A percentile compares a stretch with the other conserved stretches of the same genome.
These are phyloP conservation scores for Hydropsyche tenuis DNA, from an alignment of 1,140 invertebrate genomes.

Conservation along the genomic window DNA sequence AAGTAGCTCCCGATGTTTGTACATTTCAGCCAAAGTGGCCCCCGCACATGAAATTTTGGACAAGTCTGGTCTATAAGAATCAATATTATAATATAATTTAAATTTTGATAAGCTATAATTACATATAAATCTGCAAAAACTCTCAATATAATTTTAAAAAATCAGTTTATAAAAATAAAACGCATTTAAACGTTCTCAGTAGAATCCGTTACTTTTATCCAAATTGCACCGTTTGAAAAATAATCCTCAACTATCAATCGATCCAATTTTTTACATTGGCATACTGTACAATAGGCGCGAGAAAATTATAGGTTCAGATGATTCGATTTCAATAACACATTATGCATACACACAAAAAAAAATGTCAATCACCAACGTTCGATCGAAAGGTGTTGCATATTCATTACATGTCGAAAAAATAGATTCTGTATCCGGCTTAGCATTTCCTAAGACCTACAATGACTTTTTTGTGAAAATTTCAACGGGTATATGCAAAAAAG, in stretches of 20 bases:
- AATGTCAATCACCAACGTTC: conserved; percentile 42
- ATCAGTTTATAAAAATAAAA: neutral
- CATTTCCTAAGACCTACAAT: conserved; percentile 4
- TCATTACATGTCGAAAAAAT: conserved; percentile 31
- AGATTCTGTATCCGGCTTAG: neutral
- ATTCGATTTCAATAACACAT: neutral
- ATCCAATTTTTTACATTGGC: too few relatives aligned
- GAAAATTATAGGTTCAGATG: conserved; percentile 43
- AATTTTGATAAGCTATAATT: too few relatives aligned
- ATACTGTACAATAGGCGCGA: conserved; percentile 25
- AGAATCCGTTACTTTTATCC: neutral
- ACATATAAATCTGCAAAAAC: neutral
- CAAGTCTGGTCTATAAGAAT: too few relatives aligned
- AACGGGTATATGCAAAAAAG: conserved; percentile 26
- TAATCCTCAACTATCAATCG: too few relatives aligned
- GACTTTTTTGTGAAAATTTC: neutral
- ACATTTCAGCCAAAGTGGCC: too few relatives aligned
- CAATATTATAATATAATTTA: too few relatives aligned
- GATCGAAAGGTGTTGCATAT: conserved; percentile 48
- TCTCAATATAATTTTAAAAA: neutral
- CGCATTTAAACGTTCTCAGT: neutral
- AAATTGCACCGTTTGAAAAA: neutral
- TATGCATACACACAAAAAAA: conserved; percentile 8
- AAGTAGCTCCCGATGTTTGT: too few relatives aligned
- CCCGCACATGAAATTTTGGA: too few relatives aligned